Base-by-base conservation (phyloP, 92 coral and sea anemone species). In the Palythoa grandiflora region DNA sequence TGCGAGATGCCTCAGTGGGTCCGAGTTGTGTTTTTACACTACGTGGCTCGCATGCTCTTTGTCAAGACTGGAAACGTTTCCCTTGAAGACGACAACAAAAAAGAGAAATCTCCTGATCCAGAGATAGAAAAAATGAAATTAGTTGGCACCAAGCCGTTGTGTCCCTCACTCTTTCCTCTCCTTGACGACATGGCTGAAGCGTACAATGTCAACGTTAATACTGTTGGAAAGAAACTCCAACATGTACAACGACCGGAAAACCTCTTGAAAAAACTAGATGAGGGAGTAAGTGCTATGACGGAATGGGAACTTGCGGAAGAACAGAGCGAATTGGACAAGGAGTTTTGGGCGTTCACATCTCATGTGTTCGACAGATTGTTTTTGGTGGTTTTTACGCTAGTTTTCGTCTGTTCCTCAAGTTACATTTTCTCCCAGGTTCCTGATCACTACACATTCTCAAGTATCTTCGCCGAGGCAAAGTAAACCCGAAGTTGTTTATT, bases 281-380 rank as follows among this genome's bases (percentile, higher is more conserved):
- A 95, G 1, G 98, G 96, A 35, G n/a, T 95, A 15, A 68, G 85
- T 44, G 96, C 79, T 8, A 68, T 95, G 71, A 94, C 94, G 1
- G 68, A 68, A 12, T 73, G 38, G 55, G 78, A 73, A 76, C 15
- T 87, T 7, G 75, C 51, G 15, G 91, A 88, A 7, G 88, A 87
- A 11, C 85, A 89, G 9, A 71, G 63, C 12, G 83, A 88, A 53
- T 77, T 83, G 19, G 88, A 95, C 78, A 92, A 91, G 15, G 83
- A 88, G 35, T 95, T 95, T 80, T 95, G 98, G 98, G 94, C 92
- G 63, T 95, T 95, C 66, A 94, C 95, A 28, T 95, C 98, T 15
- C 93, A 92, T 13, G 89, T 95, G n/a, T 89, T 93, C 13, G 98
- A 95, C 78, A 91, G 98, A 37, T 38, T 95, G 15, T 90, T 95